Conservation (phyloP, 1,140 invertebrate genomes). For the Bradynema listronoti region DNA sequence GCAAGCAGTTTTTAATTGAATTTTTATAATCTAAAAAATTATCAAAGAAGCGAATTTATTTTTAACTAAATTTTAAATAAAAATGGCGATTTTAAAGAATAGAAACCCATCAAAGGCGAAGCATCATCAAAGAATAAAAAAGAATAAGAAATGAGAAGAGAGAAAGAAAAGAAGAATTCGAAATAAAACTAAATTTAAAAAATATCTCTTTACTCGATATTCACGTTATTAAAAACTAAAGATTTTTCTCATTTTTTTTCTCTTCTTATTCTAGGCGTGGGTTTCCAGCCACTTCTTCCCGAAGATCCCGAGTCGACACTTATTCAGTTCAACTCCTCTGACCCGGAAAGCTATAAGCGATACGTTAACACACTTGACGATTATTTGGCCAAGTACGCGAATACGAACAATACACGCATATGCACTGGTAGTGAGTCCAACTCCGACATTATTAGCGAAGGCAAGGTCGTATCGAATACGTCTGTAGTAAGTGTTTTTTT, state of each 20-base stretch:
- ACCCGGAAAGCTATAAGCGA: conserved; percentile 35
- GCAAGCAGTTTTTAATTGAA: conserved; percentile 28
- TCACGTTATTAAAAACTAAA: not conserved
- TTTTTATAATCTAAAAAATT: no score
- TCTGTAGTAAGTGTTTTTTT: conserved; percentile 9
- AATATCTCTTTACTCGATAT: not conserved
- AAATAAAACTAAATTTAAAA: not conserved
- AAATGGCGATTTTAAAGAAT: no score
- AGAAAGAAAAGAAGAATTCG: not conserved
- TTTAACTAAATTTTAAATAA: no score
- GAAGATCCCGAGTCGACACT: conserved; percentile 54
- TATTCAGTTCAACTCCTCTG: conserved; percentile 50
- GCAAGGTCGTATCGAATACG: conserved; percentile 26
- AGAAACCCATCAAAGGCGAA: no score
- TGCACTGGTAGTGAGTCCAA: conserved; percentile 36
- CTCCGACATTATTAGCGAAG: conserved; percentile 37
- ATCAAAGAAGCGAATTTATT: no score
- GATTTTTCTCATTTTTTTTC: not conserved
- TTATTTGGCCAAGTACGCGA: conserved; percentile 48
- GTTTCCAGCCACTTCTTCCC: conserved; percentile 56
- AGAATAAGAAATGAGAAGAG: not conserved
- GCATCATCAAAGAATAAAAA: no score
- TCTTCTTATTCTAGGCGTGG: conserved; percentile 48
- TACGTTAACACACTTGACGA: conserved; percentile 40
- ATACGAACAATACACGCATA: conserved; percentile 39